phyloP scores from a whole-genome alignment of 1,140 invertebrate genomes.

The Euwallacea fornicatus region DNA sequence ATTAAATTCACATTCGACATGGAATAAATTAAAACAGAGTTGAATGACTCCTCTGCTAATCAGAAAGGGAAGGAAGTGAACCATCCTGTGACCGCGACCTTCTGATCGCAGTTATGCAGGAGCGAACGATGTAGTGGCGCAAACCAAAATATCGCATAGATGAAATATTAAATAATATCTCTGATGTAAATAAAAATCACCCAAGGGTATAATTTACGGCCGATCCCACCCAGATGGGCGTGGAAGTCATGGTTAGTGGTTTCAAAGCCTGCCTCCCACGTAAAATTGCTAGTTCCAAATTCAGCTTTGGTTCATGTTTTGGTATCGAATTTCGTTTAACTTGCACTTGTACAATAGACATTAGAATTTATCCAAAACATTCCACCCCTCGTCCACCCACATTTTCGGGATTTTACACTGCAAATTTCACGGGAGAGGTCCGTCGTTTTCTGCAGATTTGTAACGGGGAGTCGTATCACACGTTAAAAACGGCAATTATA shows the following conservation, averaged over 20 bases:
- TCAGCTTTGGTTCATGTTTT: no score
- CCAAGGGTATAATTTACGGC: slow-evolving; percentile 4
- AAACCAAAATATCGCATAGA: no score
- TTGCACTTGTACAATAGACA: no score
- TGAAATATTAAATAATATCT: not conserved
- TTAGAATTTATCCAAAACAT: no score
- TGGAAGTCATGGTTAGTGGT: slow-evolving; percentile 16
- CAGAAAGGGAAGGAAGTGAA: not conserved
- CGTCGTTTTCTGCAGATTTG: not conserved
- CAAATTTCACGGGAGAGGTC: not conserved
- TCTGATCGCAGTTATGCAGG: no score
- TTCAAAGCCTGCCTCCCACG: slow-evolving; percentile 11
- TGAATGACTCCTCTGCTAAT: not conserved
- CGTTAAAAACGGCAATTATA: slow-evolving; percentile 10
- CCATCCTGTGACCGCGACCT: no score
- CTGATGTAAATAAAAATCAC: slow-evolving; percentile 4
- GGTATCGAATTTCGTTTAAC: no score
- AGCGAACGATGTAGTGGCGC: no score
- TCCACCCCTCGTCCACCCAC: no score
- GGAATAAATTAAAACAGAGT: not conserved
- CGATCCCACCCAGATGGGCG: slow-evolving; percentile 8
- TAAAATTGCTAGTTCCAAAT: slow-evolving; percentile 10
- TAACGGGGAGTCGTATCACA: not conserved
- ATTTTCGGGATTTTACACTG: not conserved
- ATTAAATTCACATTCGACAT: not conserved